A percentile compares a stretch with the other conserved stretches of the same genome.
phyloP scores from a whole-genome alignment of 2,888 invertebrate genomes.

The Drosophila maculinotata region DNA sequence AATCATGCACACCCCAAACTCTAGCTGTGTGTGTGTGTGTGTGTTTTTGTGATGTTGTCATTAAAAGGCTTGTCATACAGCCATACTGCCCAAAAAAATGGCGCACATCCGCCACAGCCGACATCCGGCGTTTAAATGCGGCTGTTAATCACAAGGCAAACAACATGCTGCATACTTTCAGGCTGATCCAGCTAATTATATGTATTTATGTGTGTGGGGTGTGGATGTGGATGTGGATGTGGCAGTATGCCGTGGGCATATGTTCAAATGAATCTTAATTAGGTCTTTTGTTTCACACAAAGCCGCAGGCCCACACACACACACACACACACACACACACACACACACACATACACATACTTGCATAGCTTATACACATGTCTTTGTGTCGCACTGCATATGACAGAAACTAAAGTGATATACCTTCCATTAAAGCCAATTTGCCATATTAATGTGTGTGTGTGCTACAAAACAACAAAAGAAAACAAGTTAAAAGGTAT shows the following conservation, averaged over 20 bases:
- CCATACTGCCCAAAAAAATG: slow-evolving; percentile 12
- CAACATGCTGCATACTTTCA: slow-evolving; percentile 68
- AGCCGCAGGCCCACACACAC: slow-evolving; percentile 49
- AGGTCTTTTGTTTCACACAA: slow-evolving; percentile 61
- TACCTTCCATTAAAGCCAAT: slow-evolving; percentile 17
- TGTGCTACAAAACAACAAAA: background rate
- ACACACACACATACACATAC: background rate
- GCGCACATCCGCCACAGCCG: slow-evolving; percentile 22
- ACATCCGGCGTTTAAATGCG: slow-evolving; percentile 44
- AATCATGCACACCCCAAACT: slow-evolving; percentile 42
- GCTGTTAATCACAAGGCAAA: slow-evolving; percentile 77
- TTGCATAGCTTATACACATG: background rate
- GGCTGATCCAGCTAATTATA: slow-evolving; percentile 64
- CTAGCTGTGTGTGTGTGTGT: background rate
- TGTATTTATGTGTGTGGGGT: slow-evolving; percentile 17
- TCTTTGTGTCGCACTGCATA: slow-evolving; percentile 1
- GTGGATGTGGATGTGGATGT: slow-evolving; percentile 7
- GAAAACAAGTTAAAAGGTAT: slow-evolving; percentile 1
- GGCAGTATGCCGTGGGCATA: slow-evolving; percentile 45
- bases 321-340: background rate
- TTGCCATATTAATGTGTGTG: slow-evolving; percentile 6
- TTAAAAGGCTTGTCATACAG: slow-evolving; percentile 72
- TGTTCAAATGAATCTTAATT: slow-evolving; percentile 65
- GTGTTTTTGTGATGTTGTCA: slow-evolving; percentile 42
- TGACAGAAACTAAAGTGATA: slow-evolving; percentile 29